Percentiles rank a stretch among this genome's conserved stretches.
Evolutionary conservation across 1,140 invertebrate species (phyloP).

Genomic region (Globodera rostochiensis): DNA sequence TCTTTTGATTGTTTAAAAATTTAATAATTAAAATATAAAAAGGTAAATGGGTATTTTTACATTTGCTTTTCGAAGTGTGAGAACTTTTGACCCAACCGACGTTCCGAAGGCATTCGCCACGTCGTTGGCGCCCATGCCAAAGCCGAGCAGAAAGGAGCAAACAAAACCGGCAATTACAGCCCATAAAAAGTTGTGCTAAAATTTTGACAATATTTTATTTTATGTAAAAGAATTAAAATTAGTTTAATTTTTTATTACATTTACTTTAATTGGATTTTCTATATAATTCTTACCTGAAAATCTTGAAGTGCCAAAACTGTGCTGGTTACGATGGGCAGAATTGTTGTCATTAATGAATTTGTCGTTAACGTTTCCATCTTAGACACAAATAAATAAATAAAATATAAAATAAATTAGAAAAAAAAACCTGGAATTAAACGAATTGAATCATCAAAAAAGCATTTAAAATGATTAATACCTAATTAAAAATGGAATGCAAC

Average conservation of each 20-base stretch:
- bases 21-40: constrained; percentile 1
- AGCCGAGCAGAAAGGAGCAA: constrained; percentile 88
- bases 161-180: constrained; percentile 79
- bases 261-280: background rate
- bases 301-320: constrained; percentile 4
- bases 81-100: constrained; percentile 76
- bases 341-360: background rate
- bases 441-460: background rate
- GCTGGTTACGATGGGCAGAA: constrained; percentile 21
- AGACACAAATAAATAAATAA: background rate
- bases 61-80: constrained; percentile 37
- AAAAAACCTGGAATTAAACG: background rate
- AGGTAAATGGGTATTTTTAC: constrained; percentile 1
- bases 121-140: constrained; percentile 96
- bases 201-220: background rate
- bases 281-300: constrained; percentile 3
- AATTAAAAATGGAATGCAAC: too few relatives aligned
- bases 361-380: background rate
- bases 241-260: background rate
- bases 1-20: background rate
- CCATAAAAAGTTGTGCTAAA: constrained; percentile 45
- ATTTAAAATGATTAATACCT: too few relatives aligned
- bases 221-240: too few relatives aligned
- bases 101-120: constrained; percentile 93
- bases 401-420: constrained; percentile 13